Conservation (phyloP, 2,888 invertebrate genomes). For the Pharmacophagus antenor region DNA sequence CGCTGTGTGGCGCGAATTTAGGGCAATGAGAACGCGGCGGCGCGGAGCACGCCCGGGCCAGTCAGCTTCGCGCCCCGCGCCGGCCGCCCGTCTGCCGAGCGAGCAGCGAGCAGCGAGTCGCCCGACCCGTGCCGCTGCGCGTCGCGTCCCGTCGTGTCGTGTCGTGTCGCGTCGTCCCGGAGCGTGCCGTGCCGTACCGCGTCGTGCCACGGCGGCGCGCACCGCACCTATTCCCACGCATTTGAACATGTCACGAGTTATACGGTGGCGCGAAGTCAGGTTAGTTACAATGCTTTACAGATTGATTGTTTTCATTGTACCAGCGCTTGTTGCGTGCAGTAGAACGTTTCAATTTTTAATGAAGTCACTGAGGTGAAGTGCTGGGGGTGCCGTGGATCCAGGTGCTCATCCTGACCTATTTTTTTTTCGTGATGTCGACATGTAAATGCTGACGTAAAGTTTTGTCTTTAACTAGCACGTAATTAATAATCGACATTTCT, state of each 20-base stretch:
- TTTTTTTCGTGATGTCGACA: conserved; percentile 42
- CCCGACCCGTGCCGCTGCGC: conserved; percentile 34
- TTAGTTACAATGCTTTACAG: conserved; percentile 25
- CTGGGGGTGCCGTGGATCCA: conserved; percentile 37
- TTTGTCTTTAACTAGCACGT: neutral
- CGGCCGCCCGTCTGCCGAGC: conserved; percentile 54
- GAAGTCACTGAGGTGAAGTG: conserved; percentile 36
- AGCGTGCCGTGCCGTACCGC: conserved; percentile 29
- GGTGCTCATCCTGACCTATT: conserved; percentile 43
- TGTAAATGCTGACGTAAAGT: conserved; percentile 27
- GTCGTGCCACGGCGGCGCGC: conserved; percentile 33
- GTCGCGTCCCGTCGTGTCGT: conserved; percentile 37
- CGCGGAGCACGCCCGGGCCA: conserved; percentile 49
- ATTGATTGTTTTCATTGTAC: conserved; percentile 27
- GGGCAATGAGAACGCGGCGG: conserved; percentile 57
- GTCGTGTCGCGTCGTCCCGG: conserved; percentile 31
- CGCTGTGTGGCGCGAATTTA: conserved; percentile 70
- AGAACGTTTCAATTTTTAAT: conserved; percentile 25
- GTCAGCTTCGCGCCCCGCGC: conserved; percentile 62
- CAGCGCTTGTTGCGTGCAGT: conserved; percentile 9
- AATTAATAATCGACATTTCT: neutral
- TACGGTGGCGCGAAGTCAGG: conserved; percentile 54
- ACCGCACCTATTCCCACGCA: conserved; percentile 42
- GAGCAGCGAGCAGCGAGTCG: conserved; percentile 36
- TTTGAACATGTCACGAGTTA: conserved; percentile 48